Conservation (phyloP, 2,888 invertebrate species). For the Pyrrhosoma nymphula region DNA sequence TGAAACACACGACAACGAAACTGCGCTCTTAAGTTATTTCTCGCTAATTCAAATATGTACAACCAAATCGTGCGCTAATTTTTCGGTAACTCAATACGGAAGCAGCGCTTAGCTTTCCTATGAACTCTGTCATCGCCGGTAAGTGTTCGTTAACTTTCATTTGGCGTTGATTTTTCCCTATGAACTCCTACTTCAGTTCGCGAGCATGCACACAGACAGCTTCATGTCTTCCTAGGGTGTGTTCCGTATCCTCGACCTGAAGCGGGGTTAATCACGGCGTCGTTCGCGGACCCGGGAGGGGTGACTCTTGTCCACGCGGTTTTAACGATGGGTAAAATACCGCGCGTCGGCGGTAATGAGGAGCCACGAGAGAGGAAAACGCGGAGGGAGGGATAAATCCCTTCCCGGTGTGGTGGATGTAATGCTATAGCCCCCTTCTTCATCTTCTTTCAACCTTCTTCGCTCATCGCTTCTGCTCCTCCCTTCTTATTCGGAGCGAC, state of each 20-base stretch:
- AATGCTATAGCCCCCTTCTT: background rate
- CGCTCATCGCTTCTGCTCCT: background rate
- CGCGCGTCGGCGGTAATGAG: background rate
- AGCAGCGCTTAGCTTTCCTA: no score
- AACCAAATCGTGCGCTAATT: no score
- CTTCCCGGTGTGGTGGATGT: background rate
- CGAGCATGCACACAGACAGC: background rate
- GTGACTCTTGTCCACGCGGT: background rate
- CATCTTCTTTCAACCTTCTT: background rate
- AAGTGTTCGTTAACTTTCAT: no score
- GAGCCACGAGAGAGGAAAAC: background rate
- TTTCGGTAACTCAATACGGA: no score
- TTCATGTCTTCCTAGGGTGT: background rate
- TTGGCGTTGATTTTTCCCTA: no score
- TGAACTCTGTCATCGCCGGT: no score
- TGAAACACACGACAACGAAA: no score
- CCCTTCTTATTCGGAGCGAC: background rate
- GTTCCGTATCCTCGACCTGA: background rate
- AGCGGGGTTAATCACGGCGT: background rate
- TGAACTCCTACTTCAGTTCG: background rate
- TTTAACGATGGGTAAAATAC: constrained; percentile 12
- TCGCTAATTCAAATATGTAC: no score
- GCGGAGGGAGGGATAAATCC: background rate
- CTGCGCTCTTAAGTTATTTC: no score
- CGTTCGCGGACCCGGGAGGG: background rate